Percentiles rank a stretch among this genome's conserved stretches.
These are phyloP conservation scores for Doryteuthis pealeii DNA, from an alignment of 1,140 invertebrate species.

Conservation along the genomic window DNA sequence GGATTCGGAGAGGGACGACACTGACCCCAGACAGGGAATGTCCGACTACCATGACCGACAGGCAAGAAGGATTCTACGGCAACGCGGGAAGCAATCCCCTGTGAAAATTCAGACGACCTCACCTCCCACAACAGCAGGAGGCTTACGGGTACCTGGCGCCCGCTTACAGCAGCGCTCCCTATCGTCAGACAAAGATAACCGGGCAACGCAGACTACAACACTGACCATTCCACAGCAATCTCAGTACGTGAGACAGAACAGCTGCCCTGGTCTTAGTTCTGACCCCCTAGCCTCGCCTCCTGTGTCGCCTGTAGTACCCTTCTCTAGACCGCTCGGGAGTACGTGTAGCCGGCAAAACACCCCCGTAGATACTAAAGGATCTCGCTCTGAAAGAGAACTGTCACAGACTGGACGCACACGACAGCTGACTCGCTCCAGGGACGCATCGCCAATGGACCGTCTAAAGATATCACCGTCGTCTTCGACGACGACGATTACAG, in stretches of 20 bases:
- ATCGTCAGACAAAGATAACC: too few relatives aligned
- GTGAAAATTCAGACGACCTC: too few relatives aligned
- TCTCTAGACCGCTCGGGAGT: too few relatives aligned
- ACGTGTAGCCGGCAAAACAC: too few relatives aligned
- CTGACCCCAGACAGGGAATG: neutral
- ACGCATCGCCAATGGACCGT: constrained; percentile 20
- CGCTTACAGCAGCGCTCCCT: too few relatives aligned
- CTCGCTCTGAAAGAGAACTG: neutral
- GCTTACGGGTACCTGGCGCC: too few relatives aligned
- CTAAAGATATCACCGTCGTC: constrained; percentile 16
- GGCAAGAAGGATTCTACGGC: neutral
- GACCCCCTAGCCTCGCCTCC: neutral
- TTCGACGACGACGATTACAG: constrained; percentile 13
- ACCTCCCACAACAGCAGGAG: too few relatives aligned
- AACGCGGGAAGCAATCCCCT: neutral
- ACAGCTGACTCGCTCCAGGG: constrained; percentile 33
- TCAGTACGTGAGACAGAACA: neutral
- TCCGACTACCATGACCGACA: neutral
- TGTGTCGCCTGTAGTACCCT: neutral
- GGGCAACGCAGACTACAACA: neutral
- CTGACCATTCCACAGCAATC: constrained; percentile 5
- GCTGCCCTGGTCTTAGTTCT: neutral
- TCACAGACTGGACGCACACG: constrained; percentile 25
- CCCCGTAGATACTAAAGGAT: too few relatives aligned
- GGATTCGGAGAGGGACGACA: neutral